Base-by-base conservation (phyloP, 2,888 invertebrate species). In the Drosophila quinaria region DNA sequence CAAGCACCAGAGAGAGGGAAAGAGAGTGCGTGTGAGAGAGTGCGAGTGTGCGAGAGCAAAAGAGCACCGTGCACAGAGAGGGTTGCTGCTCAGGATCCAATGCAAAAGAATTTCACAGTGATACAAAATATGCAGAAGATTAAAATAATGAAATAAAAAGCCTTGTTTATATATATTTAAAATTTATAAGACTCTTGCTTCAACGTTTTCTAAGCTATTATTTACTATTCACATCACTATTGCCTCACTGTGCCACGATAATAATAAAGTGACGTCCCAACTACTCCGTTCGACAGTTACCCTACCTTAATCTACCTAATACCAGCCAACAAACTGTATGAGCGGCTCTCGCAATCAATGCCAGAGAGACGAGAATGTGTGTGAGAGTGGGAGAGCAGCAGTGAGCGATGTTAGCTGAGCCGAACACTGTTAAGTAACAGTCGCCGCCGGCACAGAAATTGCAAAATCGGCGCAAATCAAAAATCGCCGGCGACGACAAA, bases 401-500 rank as follows among this genome's bases (percentile, higher is more conserved):
- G 33, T 47, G 50, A 56, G 37, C 59, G 47, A 64, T 80, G 67
- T 80, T 70, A 75, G 59, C 62, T 49, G 31, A 52, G 52, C 31
- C 35, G 46, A 50, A 55, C 54, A 39, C 74, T 77, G 77, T 87
- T 83, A 83, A 74, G 55, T 75, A 67, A 65, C 70, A 70, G 73
- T 77, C 58, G 82, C 54, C 79, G 76, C 76, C 81, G 80, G 69
- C 73, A 76, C 69, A 65, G 66, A 84, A 74, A 84, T 84, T 84
- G 84, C 89, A 87, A 84, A 84, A 89, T 84, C 83, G 83, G 83
- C 83, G 87, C 84, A 80, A 86, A 87, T 87, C 77, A 69, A 80
- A 84, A 86, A 87, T 83, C 81, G 87, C 87, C 84, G 84, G 87
- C 89, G 89, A 83, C 89, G 89, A 84, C 71, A 89, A 87, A 89